Base-by-base conservation (phyloP, 1,140 invertebrate genomes). In the Cheumatopsyche charites region DNA sequence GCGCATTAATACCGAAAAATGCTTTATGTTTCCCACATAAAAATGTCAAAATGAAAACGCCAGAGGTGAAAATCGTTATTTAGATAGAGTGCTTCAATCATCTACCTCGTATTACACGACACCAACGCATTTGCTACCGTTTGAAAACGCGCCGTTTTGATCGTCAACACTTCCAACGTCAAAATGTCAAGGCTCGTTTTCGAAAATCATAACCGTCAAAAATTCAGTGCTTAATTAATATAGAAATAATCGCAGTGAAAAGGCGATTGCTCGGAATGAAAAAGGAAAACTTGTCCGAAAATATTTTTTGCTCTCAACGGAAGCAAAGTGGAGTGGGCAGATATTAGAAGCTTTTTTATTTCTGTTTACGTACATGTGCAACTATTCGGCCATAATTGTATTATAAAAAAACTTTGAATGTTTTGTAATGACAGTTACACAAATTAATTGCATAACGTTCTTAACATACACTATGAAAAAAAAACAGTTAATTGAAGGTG, bases 401-500 rank as follows among this genome's bases (percentile, higher is more conserved):
- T 61, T 61, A 13, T 12, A 6, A 61, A 61, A 61, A 61, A 61
- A 61, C 12, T 1, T 21, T 65, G 12, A 65, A 65, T 29, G 62
- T 26, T 65, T 42, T 65, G 62, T 65, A 65, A 65, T 42, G 62
- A 65, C 62, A 65, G 29, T 65, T 62, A 36, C 23, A 21, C 29
- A 23, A 62, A 36, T 29, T 19, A 36, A 62, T 65, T 65, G 29
- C 62, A 26, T 42, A 43, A 45, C 62, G 6, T 43, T 65, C 26
- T 12, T 29, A 21, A 21, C 52, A 58, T 58, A 58, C 12, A 12
- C 11, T 42, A 12, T 9, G 62, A 6, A 19, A 26, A 61, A 49
- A 49, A 49, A 58, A 23, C 11, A 12, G 23, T 62, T 62, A 62
- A 62, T 26, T 62, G 58, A 52, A 52, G 23, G 26, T 62, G 26